phyloP scores from a whole-genome alignment of 1,140 invertebrate species.

The Drosophila subobscura region DNA sequence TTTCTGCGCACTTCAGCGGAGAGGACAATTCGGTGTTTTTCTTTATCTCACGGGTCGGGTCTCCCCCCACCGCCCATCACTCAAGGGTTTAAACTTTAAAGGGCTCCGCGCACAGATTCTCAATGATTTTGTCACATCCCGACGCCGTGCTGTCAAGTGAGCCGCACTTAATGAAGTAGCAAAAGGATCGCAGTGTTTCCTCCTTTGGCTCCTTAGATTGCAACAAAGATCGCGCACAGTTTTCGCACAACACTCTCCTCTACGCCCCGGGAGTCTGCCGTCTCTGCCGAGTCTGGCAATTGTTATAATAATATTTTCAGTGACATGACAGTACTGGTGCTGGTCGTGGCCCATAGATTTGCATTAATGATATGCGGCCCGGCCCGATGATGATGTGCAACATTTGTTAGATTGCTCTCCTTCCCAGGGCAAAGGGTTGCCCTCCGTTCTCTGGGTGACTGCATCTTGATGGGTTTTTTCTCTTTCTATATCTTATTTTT shows the following conservation, averaged over 20 bases:
- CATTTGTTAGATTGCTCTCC: constrained; percentile 52
- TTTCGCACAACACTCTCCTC: constrained; percentile 14
- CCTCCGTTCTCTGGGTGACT: background rate
- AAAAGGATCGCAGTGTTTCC: constrained; percentile 13
- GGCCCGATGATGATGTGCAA: constrained; percentile 54
- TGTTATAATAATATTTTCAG: constrained; percentile 78
- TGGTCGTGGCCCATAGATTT: constrained; percentile 60
- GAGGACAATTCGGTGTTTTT: constrained; percentile 7
- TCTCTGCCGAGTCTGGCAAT: constrained; percentile 36
- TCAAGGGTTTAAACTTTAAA: constrained; percentile 9
- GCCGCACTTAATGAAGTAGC: constrained; percentile 76
- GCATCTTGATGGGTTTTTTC: too few relatives aligned
- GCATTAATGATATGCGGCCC: constrained; percentile 75
- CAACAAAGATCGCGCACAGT: constrained; percentile 20
- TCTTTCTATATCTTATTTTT: background rate
- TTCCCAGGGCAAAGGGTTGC: constrained; percentile 22
- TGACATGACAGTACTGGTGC: constrained; percentile 59
- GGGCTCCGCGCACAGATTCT: constrained; percentile 26
- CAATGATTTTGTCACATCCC: constrained; percentile 43
- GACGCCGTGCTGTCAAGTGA: constrained; percentile 63
- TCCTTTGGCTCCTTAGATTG: too few relatives aligned
- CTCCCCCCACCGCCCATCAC: constrained; percentile 22
- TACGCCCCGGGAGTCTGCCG: background rate
- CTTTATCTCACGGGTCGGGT: constrained; percentile 49
- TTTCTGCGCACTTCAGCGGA: constrained; percentile 63